Percentiles rank a stretch among this genome's conserved stretches.
Conservation (phyloP, 2,113 vertebrate species). For the Mormoops blainvillei region DNA sequence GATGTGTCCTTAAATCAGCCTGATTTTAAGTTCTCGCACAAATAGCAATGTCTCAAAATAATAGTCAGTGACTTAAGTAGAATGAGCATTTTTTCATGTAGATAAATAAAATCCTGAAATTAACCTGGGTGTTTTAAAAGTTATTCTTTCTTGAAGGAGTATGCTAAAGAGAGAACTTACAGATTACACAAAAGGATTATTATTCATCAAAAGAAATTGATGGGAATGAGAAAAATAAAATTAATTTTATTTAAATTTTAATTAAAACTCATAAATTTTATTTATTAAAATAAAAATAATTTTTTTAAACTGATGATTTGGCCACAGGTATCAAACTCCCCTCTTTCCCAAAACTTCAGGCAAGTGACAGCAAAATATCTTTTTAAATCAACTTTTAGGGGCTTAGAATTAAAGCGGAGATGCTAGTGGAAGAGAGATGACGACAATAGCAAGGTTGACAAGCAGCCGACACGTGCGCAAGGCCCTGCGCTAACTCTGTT, state of each 20-base stretch:
- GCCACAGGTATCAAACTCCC: neutral
- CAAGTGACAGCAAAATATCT: neutral
- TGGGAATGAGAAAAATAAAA: neutral
- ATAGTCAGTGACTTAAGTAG: conserved; percentile 67
- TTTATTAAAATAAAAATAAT: too few species aligned
- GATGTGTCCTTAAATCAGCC: conserved; percentile 68
- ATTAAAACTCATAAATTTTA: too few species aligned
- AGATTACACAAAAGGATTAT: neutral
- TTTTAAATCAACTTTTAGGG: neutral
- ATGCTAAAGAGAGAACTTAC: neutral
- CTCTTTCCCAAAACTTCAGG: neutral
- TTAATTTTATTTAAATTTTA: too few species aligned
- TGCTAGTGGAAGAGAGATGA: neutral
- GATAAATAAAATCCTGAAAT: neutral
- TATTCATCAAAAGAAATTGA: neutral
- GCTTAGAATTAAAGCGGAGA: neutral
- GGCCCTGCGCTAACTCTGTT: neutral
- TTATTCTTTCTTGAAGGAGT: neutral
- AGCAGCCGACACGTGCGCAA: fast-evolving
- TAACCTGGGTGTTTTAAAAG: neutral
- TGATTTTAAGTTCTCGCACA: conserved; percentile 57
- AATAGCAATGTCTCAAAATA: conserved; percentile 70
- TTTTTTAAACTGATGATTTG: neutral
- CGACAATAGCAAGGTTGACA: fast-evolving
- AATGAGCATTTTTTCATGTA: neutral